Percentiles rank a stretch among this genome's conserved stretches.
phyloP scores from a whole-genome alignment of 2,113 vertebrate species.

The Dromas ardeola region DNA sequence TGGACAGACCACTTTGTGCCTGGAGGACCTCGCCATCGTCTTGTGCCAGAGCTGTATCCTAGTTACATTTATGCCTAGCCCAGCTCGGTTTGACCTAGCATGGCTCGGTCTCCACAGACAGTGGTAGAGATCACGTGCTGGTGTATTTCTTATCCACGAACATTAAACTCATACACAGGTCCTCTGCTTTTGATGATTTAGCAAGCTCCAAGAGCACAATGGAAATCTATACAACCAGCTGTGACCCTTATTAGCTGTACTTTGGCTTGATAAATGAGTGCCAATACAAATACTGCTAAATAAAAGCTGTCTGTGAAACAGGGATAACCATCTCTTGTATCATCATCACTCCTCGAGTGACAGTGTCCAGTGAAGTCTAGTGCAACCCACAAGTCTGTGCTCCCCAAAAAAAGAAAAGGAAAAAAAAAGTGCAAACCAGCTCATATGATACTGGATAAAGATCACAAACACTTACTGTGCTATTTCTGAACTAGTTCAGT shows the following conservation, averaged over 20 bases:
- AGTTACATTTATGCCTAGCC: background rate
- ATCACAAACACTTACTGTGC: background rate
- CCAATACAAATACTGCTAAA: background rate
- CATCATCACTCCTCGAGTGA: background rate
- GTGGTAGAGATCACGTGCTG: rapidly evolving
- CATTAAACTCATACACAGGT: background rate
- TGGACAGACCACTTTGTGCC: background rate
- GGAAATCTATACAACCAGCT: background rate
- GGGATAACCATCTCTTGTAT: background rate
- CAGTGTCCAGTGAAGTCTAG: background rate
- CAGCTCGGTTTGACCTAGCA: background rate
- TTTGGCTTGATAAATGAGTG: background rate
- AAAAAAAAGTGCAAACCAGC: background rate
- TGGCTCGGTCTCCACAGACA: background rate
- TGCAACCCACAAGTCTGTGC: background rate
- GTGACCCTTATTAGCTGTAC: background rate
- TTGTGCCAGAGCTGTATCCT: background rate
- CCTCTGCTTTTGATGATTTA: background rate
- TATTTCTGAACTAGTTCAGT: background rate
- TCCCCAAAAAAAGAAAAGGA: background rate
- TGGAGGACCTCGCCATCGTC: background rate
- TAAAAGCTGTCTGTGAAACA: background rate
- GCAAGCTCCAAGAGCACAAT: background rate
- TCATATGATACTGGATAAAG: background rate
- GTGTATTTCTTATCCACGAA: background rate